Evolutionary conservation across 2,888 invertebrate genomes (phyloP).

Genomic region (Chrysolina americana): DNA sequence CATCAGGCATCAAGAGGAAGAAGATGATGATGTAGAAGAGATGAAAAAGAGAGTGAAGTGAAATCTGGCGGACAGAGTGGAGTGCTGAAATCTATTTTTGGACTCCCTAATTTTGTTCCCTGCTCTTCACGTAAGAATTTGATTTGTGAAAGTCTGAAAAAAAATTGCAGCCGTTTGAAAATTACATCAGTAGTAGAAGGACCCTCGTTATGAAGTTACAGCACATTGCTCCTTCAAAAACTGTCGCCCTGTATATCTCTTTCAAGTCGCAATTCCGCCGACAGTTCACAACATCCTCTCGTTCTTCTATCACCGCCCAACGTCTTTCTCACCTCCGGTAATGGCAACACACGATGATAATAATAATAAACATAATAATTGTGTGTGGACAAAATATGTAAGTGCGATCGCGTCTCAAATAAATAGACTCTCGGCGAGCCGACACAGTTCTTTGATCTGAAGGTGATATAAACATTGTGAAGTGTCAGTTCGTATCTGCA

Average conservation of each 20-base stretch:
- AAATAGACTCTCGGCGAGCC: conserved; percentile 33
- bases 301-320: conserved; percentile 23
- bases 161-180: too few relatives aligned
- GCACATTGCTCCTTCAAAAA: too few relatives aligned
- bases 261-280: not conserved
- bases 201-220: too few relatives aligned
- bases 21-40: too few relatives aligned
- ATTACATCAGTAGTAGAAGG: too few relatives aligned
- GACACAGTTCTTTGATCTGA: conserved; percentile 55
- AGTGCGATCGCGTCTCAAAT: conserved; percentile 36
- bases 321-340: conserved; percentile 29
- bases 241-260: not conserved
- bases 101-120: too few relatives aligned
- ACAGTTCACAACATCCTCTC: conserved; percentile 2
- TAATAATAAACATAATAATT: conserved; percentile 41
- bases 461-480: conserved; percentile 58
- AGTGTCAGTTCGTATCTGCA: conserved; percentile 58
- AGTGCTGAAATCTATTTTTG: too few relatives aligned
- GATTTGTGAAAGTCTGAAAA: too few relatives aligned
- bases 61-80: too few relatives aligned
- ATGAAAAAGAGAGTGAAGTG: too few relatives aligned
- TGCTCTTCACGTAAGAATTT: too few relatives aligned
- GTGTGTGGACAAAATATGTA: conserved; percentile 32
- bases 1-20: too few relatives aligned
- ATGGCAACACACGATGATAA: conserved; percentile 30